phyloP scores from a whole-genome alignment of 2,888 invertebrate genomes.

The Patella depressa region DNA sequence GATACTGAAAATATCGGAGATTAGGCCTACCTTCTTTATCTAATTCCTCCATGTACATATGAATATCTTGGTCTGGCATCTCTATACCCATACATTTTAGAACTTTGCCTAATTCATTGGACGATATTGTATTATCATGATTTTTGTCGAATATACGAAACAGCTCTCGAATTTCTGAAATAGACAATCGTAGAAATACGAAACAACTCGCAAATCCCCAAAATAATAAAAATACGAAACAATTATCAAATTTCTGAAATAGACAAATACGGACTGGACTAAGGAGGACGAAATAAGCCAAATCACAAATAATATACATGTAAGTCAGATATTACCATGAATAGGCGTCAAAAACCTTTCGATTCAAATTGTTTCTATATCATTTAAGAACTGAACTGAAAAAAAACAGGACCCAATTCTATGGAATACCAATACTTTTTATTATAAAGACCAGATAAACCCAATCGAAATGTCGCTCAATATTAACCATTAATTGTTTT shows the following conservation, averaged over 20 bases:
- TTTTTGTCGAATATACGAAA: conserved; percentile 59
- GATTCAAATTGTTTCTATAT: too few relatives aligned
- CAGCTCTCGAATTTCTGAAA: conserved; percentile 53
- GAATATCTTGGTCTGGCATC: conserved; percentile 47
- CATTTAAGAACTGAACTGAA: too few relatives aligned
- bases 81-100: conserved; percentile 56
- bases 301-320: not conserved
- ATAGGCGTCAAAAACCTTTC: too few relatives aligned
- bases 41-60: conserved; percentile 48
- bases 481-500: too few relatives aligned
- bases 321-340: not conserved
- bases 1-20: too few relatives aligned
- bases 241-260: conserved; percentile 53
- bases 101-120: conserved; percentile 53
- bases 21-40: conserved; percentile 47
- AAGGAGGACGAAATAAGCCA: not conserved
- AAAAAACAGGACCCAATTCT: too few relatives aligned
- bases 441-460: too few relatives aligned
- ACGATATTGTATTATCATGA: conserved; percentile 53
- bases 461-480: too few relatives aligned
- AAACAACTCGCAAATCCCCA: not conserved
- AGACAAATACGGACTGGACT: not conserved
- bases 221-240: conserved; percentile 38
- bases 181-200: conserved; percentile 14
- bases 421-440: too few relatives aligned